Percentiles rank a stretch among this genome's conserved stretches.
Conservation (phyloP, 2,797 vertebrate species). For the Oreochromis mossambicus region DNA sequence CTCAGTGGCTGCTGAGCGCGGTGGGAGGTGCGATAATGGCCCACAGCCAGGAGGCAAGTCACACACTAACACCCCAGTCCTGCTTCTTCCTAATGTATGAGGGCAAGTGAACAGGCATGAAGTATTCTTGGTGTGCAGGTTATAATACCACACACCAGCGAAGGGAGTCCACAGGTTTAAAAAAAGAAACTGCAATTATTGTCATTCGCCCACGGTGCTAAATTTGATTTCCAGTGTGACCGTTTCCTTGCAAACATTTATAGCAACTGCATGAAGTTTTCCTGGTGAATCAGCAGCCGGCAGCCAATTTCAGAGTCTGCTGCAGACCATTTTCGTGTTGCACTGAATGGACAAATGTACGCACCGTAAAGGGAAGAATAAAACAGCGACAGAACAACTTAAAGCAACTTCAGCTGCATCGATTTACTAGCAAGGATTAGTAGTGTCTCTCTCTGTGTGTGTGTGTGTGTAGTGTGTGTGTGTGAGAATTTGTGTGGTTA, state of each 20-base stretch:
- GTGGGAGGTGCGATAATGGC: conserved; percentile 34
- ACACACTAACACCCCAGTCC: conserved; percentile 5
- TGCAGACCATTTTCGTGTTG: not conserved
- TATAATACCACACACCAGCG: conserved; percentile 1
- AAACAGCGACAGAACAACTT: not conserved
- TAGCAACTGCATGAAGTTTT: not conserved
- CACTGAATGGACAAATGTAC: not conserved
- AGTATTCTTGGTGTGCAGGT: conserved; percentile 30
- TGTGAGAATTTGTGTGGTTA: not conserved
- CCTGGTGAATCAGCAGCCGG: not conserved
- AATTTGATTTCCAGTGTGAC: not conserved
- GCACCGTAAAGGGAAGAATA: not conserved
- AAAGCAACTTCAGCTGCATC: not conserved
- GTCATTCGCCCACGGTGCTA: not conserved
- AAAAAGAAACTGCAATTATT: conserved; percentile 10
- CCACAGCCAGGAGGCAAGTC: conserved; percentile 31
- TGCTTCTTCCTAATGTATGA: conserved; percentile 20
- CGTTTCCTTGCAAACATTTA: not conserved
- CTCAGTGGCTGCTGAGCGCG: not conserved
- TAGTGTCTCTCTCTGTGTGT: not conserved
- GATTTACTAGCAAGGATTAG: not conserved
- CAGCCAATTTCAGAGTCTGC: not conserved
- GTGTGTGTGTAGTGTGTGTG: not conserved
- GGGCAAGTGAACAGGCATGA: conserved; percentile 33
- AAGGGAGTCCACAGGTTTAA: not conserved